Percentiles rank a stretch among this genome's conserved stretches.
These are phyloP conservation scores for Cherax quadricarinatus DNA, from an alignment of 1,140 invertebrate species.

Conservation along the genomic window DNA sequence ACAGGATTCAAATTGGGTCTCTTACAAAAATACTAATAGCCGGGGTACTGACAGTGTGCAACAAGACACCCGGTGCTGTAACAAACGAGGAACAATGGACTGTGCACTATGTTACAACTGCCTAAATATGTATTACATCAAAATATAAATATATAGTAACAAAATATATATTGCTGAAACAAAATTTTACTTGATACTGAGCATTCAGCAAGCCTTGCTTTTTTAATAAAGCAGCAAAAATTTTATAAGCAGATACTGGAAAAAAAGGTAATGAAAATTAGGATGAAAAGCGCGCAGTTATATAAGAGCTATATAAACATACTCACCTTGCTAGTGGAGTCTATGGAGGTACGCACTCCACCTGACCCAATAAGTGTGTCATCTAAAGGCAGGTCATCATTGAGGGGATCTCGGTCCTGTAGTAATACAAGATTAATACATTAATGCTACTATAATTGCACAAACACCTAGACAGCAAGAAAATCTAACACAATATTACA, in stretches of 20 bases:
- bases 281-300: not conserved
- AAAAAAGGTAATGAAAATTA: not conserved
- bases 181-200: not conserved
- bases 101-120: not conserved
- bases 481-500: too few species aligned
- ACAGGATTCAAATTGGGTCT: too few species aligned
- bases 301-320: not conserved
- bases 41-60: not conserved
- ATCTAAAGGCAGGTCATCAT: conserved; percentile 51
- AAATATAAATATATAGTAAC: not conserved
- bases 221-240: not conserved
- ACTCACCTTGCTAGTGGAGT: conserved; percentile 54
- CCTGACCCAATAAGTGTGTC: conserved; percentile 39
- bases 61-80: not conserved
- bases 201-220: not conserved
- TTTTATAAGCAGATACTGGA: not conserved
- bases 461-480: too few species aligned
- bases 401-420: conserved; percentile 51
- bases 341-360: conserved; percentile 49
- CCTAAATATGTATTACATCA: not conserved
- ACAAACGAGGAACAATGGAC: not conserved
- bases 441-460: too few species aligned
- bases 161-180: not conserved
- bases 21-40: not conserved
- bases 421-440: not conserved